A percentile compares a stretch with the other conserved stretches of the same genome.
phyloP scores from a whole-genome alignment of 2,113 vertebrate genomes.

The Sinocyclocheilus grahami region DNA sequence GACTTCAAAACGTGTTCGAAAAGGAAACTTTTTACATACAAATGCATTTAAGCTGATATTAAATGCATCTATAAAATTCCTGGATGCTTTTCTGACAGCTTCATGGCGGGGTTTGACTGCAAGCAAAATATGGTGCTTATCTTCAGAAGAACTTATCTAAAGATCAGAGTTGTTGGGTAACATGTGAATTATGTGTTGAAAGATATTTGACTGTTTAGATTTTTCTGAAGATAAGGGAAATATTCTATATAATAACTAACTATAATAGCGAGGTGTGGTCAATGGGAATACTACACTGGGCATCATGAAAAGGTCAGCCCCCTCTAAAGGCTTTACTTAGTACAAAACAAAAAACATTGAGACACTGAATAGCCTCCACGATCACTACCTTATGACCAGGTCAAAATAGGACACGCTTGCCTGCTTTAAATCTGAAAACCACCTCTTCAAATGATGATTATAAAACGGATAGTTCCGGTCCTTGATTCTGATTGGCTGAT shows the following conservation, averaged over 20 bases:
- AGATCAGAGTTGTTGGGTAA: not conserved
- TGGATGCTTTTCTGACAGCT: not conserved
- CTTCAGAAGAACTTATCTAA: not conserved
- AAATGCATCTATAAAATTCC: not conserved
- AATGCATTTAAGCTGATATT: not conserved
- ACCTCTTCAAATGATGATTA: not conserved
- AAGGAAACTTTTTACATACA: not conserved
- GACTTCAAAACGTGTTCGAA: not conserved
- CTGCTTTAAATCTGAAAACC: not conserved
- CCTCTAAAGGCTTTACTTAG: not conserved
- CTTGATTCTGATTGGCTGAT: too few species aligned
- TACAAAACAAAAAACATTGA: not conserved
- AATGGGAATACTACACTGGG: not conserved
- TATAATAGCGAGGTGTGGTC: not conserved
- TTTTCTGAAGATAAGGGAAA: not conserved
- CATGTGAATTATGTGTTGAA: not conserved
- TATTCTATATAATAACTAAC: not conserved
- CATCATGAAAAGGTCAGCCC: not conserved
- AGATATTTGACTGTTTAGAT: not conserved
- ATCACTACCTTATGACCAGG: not conserved
- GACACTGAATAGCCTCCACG: not conserved
- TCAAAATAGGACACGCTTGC: not conserved
- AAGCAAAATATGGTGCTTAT: constrained; percentile 1
- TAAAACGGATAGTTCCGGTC: too few species aligned
- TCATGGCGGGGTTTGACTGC: not conserved